Percentiles rank a stretch among this genome's conserved stretches.
phyloP scores from a whole-genome alignment of 2,888 invertebrate species.

The Ferrisia virgata region DNA sequence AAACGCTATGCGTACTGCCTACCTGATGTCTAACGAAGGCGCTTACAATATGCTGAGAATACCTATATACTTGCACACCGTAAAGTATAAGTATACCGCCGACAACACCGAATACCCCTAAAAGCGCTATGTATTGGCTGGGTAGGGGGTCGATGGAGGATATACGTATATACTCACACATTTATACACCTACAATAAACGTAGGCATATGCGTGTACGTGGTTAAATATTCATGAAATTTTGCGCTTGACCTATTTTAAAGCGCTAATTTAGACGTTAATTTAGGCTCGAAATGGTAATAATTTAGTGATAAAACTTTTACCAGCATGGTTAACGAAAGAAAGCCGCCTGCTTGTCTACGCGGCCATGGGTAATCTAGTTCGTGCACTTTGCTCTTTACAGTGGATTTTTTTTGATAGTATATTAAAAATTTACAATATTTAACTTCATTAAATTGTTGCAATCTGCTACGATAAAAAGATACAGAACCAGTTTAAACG shows the following conservation, averaged over 20 bases:
- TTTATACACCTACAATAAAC: background rate
- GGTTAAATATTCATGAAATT: constrained; percentile 14
- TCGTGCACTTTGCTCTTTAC: background rate
- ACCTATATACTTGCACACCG: no score
- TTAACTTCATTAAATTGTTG: no score
- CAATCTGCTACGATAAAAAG: no score
- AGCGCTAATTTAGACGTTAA: constrained; percentile 14
- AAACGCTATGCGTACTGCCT: no score
- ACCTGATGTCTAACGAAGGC: no score
- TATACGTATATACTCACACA: background rate
- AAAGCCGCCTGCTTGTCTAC: background rate
- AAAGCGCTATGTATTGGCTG: background rate
- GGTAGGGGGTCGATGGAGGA: background rate
- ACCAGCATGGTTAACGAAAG: background rate
- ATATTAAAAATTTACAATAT: no score
- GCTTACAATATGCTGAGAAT: no score
- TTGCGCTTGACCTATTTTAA: constrained; percentile 14
- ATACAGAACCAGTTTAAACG: no score
- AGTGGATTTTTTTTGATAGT: background rate
- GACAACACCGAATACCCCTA: no score
- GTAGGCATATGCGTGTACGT: background rate
- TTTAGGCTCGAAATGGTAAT: background rate
- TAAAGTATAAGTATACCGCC: no score
- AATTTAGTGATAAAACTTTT: constrained; percentile 4
- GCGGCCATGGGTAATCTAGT: background rate